Evolutionary conservation across 2,113 vertebrate species (phyloP).

Genomic region (Carassius carassius): DNA sequence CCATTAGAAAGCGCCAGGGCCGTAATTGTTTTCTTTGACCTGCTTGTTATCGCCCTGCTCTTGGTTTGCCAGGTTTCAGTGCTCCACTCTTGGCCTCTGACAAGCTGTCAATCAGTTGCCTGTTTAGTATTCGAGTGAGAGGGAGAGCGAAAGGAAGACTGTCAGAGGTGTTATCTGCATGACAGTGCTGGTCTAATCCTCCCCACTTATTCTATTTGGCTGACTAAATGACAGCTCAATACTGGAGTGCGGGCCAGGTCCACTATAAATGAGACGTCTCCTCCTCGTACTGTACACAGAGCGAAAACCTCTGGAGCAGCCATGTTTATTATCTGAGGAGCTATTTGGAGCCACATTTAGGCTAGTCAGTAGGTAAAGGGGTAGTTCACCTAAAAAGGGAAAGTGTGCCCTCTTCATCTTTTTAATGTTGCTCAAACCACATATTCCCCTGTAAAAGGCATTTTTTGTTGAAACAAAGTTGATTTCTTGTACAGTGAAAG

Average conservation of each 20-base stretch:
- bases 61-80: conserved; percentile 56
- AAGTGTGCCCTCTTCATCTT: background rate
- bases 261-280: conserved; percentile 38
- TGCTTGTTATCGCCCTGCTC: conserved; percentile 52
- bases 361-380: background rate
- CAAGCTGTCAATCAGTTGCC: conserved; percentile 67
- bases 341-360: conserved; percentile 5
- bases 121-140: conserved; percentile 68
- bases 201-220: conserved; percentile 72
- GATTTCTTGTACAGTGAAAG: background rate
- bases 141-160: conserved; percentile 33
- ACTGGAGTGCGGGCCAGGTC: conserved; percentile 51
- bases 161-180: conserved; percentile 54
- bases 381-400: background rate
- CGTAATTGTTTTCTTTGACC: conserved; percentile 56
- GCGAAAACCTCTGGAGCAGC: background rate
- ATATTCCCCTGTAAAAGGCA: background rate
- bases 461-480: background rate
- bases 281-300: conserved; percentile 8
- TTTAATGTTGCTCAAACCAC: background rate
- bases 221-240: conserved; percentile 71
- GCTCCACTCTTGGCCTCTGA: conserved; percentile 59
- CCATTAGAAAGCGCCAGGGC: conserved; percentile 58
- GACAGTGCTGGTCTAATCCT: conserved; percentile 66
- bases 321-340: conserved; percentile 8